A percentile compares a stretch with the other conserved stretches of the same genome.
Conservation (phyloP, 2,888 invertebrate species). For the Thyatira batis region DNA sequence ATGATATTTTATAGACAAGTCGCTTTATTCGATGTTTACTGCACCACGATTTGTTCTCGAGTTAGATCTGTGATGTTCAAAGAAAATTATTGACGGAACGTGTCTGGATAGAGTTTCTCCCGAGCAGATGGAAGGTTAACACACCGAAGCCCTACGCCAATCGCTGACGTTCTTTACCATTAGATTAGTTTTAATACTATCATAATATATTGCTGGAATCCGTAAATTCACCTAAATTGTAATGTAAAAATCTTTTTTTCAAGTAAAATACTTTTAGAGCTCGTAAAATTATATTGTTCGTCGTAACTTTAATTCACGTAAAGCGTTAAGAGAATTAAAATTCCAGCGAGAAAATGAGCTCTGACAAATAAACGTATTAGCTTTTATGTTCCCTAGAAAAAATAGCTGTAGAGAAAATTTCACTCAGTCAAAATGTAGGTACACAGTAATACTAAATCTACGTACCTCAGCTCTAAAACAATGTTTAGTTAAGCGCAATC, state of each 20-base stretch:
- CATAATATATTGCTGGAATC: constrained; percentile 42
- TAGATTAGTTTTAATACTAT: constrained; percentile 52
- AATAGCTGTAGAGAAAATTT: constrained; percentile 16
- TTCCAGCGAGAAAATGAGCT: constrained; percentile 67
- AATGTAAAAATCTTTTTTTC: constrained; percentile 46
- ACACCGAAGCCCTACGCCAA: constrained; percentile 46
- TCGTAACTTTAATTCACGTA: constrained; percentile 66
- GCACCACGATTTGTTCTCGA: constrained; percentile 74
- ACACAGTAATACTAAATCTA: neutral
- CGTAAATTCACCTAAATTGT: constrained; percentile 33
- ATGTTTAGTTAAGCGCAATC: neutral
- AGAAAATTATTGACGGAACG: constrained; percentile 80
- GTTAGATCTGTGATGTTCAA: constrained; percentile 75
- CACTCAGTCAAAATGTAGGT: constrained; percentile 12
- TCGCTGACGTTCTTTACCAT: constrained; percentile 35
- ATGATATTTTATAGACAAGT: constrained; percentile 80
- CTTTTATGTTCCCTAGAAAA: constrained; percentile 56
- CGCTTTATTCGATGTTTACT: constrained; percentile 78
- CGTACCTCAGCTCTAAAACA: neutral
- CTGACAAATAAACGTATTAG: constrained; percentile 69
- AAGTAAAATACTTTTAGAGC: constrained; percentile 53
- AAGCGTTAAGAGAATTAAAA: constrained; percentile 71
- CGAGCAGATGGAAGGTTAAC: constrained; percentile 47
- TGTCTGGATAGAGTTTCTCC: constrained; percentile 64
- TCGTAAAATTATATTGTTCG: constrained; percentile 66